These are phyloP conservation scores for Cassiopea xamachana DNA, from an alignment of 30 jellyfish, hydroid and myxozoan genomes.

Conservation along the genomic window DNA sequence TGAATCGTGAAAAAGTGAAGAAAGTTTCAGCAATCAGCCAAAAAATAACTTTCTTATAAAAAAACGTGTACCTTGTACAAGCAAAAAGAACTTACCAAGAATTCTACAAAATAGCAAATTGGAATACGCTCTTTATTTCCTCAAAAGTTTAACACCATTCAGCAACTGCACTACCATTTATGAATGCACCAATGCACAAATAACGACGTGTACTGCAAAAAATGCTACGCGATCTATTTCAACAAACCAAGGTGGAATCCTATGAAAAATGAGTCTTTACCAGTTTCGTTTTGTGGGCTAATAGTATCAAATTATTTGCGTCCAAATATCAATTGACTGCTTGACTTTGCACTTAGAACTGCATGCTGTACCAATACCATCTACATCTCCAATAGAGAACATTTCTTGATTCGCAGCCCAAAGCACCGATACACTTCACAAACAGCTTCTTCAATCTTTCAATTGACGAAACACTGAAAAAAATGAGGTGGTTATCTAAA, in stretches of 20 bases:
- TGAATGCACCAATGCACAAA: no score
- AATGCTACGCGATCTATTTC: no score
- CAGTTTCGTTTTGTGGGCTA: not conserved
- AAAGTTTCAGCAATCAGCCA: no score
- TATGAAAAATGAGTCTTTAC: not conserved
- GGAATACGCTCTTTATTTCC: no score
- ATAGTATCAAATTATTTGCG: not conserved
- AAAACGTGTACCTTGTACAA: no score
- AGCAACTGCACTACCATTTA: no score
- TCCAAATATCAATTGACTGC: not conserved
- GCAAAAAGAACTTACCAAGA: no score
- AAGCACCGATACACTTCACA: not conserved
- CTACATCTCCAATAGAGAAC: not conserved
- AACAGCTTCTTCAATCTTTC: slow-evolving; percentile 6
- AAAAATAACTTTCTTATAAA: no score
- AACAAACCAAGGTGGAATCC: not conserved
- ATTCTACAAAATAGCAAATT: no score
- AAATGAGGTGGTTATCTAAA: slow-evolving; percentile 12
- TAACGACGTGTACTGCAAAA: no score
- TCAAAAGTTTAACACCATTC: no score
- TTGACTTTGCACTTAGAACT: not conserved
- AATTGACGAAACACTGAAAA: slow-evolving; percentile 32
- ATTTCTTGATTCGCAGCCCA: not conserved
- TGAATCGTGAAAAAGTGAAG: no score
- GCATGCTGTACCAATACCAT: not conserved